Evolutionary conservation across 1,140 invertebrate genomes (phyloP).

Genomic region (Linepithema humile): DNA sequence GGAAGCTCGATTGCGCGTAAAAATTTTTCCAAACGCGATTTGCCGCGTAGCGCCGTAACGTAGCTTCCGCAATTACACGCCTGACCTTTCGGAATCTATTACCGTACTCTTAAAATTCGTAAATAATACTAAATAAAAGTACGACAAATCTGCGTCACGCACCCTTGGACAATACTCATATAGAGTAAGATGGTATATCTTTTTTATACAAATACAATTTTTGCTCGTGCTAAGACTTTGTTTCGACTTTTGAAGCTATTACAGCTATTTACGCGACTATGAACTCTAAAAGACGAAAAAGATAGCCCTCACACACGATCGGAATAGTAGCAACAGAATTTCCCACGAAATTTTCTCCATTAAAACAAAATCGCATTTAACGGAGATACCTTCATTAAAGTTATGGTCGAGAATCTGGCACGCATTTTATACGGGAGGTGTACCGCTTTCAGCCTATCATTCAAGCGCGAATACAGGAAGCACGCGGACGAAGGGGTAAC

Average conservation of each 20-base stretch:
- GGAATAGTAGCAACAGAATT: slow-evolving; percentile 2
- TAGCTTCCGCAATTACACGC: background rate
- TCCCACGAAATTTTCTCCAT: slow-evolving; percentile 31
- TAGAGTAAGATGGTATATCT: slow-evolving; percentile 33
- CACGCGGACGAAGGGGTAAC: background rate
- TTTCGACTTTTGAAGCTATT: background rate
- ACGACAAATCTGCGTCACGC: background rate
- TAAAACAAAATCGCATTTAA: background rate
- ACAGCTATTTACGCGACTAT: background rate
- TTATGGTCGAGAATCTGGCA: background rate
- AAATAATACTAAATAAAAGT: slow-evolving; percentile 9
- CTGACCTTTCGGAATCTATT: background rate
- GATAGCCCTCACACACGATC: background rate
- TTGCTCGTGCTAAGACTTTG: slow-evolving; percentile 19
- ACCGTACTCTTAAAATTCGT: background rate
- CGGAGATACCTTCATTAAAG: background rate
- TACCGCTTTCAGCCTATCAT: background rate
- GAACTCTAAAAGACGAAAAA: slow-evolving; percentile 3
- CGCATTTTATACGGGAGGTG: background rate
- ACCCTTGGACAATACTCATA: slow-evolving; percentile 43
- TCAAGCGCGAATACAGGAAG: slow-evolving; percentile 5
- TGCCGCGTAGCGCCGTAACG: background rate
- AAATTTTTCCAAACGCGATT: slow-evolving; percentile 21
- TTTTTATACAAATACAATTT: slow-evolving; percentile 33
- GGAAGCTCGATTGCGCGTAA: slow-evolving; percentile 1